phyloP scores from a whole-genome alignment of 2,888 invertebrate species.

The Phasia obesa region DNA sequence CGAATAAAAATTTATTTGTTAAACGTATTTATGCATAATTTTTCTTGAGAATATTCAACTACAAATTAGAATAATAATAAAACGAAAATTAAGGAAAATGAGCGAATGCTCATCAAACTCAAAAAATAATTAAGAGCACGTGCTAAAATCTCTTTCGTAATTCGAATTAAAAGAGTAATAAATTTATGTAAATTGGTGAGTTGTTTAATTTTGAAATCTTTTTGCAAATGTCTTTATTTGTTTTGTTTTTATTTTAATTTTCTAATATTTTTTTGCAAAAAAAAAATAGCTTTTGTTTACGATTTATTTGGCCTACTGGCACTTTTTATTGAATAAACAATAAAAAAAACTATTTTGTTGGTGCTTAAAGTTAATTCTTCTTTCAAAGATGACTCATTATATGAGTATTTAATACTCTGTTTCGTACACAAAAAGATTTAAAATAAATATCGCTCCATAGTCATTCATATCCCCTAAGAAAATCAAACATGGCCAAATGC shows the following conservation, averaged over 20 bases:
- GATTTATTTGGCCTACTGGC: constrained; percentile 9
- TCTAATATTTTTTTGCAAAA: constrained; percentile 25
- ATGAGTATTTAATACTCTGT: no score
- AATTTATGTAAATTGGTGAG: neutral
- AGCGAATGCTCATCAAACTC: constrained; percentile 2
- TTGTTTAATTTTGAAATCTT: constrained; percentile 38
- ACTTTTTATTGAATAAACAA: constrained; percentile 21
- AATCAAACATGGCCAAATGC: no score
- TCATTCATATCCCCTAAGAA: no score
- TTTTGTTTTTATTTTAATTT: constrained; percentile 52
- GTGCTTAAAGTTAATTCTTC: constrained; percentile 6
- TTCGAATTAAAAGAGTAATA: neutral
- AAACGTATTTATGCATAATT: constrained; percentile 35
- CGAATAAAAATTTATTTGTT: constrained; percentile 73
- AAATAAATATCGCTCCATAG: no score
- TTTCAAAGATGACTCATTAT: constrained; percentile 17
- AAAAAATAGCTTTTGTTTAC: constrained; percentile 46
- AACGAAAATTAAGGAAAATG: constrained; percentile 13
- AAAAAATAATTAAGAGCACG: neutral
- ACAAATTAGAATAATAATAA: constrained; percentile 26
- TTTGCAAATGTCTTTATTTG: constrained; percentile 30
- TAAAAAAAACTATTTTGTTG: constrained; percentile 18
- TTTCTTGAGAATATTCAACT: constrained; percentile 35
- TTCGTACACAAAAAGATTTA: no score
- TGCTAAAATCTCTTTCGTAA: neutral